A percentile compares a stretch with the other conserved stretches of the same genome.
phyloP scores from a whole-genome alignment of 2,888 invertebrate species.

The Tetramorium bicarinatum region DNA sequence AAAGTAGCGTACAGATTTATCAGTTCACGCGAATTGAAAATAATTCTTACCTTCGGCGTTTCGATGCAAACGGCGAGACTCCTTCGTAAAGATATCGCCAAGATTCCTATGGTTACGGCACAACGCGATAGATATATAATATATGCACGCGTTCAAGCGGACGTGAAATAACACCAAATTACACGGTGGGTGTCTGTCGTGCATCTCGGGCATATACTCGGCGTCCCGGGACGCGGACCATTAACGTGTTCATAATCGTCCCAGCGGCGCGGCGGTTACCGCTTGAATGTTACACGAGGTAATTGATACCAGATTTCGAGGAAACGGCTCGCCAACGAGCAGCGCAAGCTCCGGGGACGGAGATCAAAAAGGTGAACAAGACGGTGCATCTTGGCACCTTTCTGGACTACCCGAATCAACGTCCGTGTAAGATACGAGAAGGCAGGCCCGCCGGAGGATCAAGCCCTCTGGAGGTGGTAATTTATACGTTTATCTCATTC shows the following conservation, averaged over 20 bases:
- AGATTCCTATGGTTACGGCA: slow-evolving; percentile 19
- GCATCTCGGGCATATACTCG: slow-evolving; percentile 51
- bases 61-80: neutral
- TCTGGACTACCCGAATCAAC: slow-evolving; percentile 73
- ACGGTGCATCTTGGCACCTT: slow-evolving; percentile 65
- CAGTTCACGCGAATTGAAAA: neutral
- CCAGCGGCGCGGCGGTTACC: slow-evolving; percentile 60
- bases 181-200: slow-evolving; percentile 65
- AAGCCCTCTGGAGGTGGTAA: slow-evolving; percentile 73
- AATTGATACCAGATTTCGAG: slow-evolving; percentile 75
- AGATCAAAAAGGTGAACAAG: slow-evolving; percentile 45
- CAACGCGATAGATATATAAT: slow-evolving; percentile 58
- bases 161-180: slow-evolving; percentile 65
- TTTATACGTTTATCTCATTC: slow-evolving; percentile 81
- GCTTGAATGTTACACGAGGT: slow-evolving; percentile 61
- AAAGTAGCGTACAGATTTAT: neutral
- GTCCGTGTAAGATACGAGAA: slow-evolving; percentile 71
- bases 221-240: slow-evolving; percentile 64
- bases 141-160: slow-evolving; percentile 43
- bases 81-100: neutral
- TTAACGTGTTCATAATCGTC: slow-evolving; percentile 75
- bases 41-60: neutral
- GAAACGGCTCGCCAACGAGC: slow-evolving; percentile 59
- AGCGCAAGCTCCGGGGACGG: slow-evolving; percentile 38
- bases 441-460: slow-evolving; percentile 70